Conservation (phyloP, 1,140 invertebrate genomes). For the Limonius californicus region DNA sequence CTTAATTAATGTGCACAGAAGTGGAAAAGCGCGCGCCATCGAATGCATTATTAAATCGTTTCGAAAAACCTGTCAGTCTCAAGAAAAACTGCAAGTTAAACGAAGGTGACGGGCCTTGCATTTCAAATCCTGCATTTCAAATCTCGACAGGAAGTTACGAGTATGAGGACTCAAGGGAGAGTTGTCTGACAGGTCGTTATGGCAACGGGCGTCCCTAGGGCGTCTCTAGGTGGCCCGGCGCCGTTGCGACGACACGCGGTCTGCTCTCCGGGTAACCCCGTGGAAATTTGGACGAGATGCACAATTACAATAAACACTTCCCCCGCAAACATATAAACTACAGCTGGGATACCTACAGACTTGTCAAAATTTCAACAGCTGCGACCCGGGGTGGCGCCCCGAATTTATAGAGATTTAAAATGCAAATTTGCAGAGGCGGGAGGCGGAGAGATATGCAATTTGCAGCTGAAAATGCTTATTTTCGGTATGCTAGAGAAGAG, state of each 20-base stretch:
- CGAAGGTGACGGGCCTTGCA: neutral
- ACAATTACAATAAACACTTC: too few relatives aligned
- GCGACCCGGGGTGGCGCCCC: too few relatives aligned
- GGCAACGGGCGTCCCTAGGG: neutral
- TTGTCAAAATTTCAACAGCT: too few relatives aligned
- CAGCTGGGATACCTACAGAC: too few relatives aligned
- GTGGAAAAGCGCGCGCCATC: neutral
- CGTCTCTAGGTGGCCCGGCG: neutral
- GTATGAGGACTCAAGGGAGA: slow-evolving; percentile 1
- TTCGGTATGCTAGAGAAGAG: too few relatives aligned
- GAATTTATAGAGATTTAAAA: too few relatives aligned
- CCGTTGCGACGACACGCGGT: neutral
- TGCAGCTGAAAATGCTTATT: too few relatives aligned
- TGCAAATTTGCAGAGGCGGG: too few relatives aligned
- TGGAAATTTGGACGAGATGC: neutral
- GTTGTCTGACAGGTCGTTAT: slow-evolving; percentile 1
- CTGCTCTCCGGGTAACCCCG: neutral
- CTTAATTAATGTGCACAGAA: neutral
- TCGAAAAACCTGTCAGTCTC: neutral
- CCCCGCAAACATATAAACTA: too few relatives aligned
- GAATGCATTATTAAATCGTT: neutral
- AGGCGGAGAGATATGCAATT: too few relatives aligned
- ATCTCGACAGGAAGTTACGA: neutral
- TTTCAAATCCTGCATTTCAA: neutral
- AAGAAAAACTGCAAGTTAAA: neutral